Conservation (phyloP, 2,888 invertebrate species). For the Molorchus minor region DNA sequence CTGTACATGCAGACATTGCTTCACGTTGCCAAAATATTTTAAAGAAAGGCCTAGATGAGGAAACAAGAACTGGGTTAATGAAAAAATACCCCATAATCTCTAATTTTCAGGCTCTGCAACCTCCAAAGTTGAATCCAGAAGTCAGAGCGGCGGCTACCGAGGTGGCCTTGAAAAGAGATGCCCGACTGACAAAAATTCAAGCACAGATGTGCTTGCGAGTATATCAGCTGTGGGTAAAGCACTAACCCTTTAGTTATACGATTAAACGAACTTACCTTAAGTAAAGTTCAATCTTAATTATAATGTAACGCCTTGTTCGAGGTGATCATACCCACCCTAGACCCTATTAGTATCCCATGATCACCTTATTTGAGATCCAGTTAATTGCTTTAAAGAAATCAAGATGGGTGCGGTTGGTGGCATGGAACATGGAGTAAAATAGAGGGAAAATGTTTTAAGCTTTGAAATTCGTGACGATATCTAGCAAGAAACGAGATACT, state of each 20-base stretch:
- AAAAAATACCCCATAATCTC: slow-evolving; percentile 4
- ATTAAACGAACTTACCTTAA: too few species aligned
- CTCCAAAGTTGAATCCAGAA: slow-evolving; percentile 19
- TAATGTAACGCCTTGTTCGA: too few species aligned
- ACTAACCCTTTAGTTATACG: neutral
- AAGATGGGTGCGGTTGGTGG: too few species aligned
- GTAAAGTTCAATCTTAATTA: too few species aligned
- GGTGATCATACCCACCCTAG: too few species aligned
- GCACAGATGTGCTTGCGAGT: slow-evolving; percentile 4
- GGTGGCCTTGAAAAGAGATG: neutral
- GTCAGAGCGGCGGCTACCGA: slow-evolving; percentile 11
- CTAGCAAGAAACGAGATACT: too few species aligned
- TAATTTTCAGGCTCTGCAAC: slow-evolving; percentile 1
- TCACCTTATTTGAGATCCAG: too few species aligned
- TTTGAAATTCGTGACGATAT: too few species aligned
- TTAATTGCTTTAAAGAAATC: too few species aligned
- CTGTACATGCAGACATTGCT: slow-evolving; percentile 12
- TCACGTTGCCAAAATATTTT: slow-evolving; percentile 10
- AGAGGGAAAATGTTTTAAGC: too few species aligned
- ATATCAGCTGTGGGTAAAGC: slow-evolving; percentile 9
- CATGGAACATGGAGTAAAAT: too few species aligned
- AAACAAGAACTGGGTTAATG: slow-evolving; percentile 4
- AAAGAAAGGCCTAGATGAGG: neutral
- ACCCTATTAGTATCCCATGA: too few species aligned
- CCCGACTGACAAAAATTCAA: slow-evolving; percentile 9